These are phyloP conservation scores for Drosophila bocqueti DNA, from an alignment of 1,140 invertebrate species.

Conservation along the genomic window DNA sequence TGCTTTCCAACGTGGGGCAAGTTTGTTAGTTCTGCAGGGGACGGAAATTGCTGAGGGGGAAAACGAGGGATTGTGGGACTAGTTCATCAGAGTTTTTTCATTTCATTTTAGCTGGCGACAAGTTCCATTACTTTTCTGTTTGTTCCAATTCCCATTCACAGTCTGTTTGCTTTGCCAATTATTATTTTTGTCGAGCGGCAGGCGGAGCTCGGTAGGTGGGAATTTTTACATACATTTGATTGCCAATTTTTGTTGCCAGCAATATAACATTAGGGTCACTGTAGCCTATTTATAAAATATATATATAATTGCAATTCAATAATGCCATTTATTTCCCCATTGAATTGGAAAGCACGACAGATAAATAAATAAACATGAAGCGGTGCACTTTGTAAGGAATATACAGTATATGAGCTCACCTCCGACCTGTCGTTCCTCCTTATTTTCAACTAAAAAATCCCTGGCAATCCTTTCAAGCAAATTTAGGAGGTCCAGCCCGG, in stretches of 20 bases:
- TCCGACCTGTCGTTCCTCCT: background rate
- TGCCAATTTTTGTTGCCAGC: conserved; percentile 31
- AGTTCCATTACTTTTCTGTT: conserved; percentile 32
- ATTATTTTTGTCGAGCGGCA: background rate
- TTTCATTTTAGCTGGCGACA: conserved; percentile 15
- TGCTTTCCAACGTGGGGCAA: conserved; percentile 12
- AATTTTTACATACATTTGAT: conserved; percentile 22
- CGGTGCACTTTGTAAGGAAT: background rate
- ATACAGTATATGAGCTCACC: background rate
- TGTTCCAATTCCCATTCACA: conserved; percentile 22
- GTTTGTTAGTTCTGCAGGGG: conserved; percentile 20
- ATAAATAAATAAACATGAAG: background rate
- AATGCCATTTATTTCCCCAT: background rate
- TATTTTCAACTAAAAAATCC: conserved; percentile 10
- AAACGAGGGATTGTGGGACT: background rate
- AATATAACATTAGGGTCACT: background rate
- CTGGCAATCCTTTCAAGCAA: conserved; percentile 4
- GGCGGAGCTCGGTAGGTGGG: background rate
- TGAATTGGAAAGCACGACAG: background rate
- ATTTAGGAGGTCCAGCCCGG: conserved; percentile 12
- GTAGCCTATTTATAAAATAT: background rate
- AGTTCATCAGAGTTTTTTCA: conserved; percentile 41
- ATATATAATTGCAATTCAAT: background rate
- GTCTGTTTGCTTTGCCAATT: conserved; percentile 40
- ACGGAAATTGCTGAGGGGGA: background rate